Base-by-base conservation (phyloP, 2,113 vertebrate genomes). In the Python bivittatus region DNA sequence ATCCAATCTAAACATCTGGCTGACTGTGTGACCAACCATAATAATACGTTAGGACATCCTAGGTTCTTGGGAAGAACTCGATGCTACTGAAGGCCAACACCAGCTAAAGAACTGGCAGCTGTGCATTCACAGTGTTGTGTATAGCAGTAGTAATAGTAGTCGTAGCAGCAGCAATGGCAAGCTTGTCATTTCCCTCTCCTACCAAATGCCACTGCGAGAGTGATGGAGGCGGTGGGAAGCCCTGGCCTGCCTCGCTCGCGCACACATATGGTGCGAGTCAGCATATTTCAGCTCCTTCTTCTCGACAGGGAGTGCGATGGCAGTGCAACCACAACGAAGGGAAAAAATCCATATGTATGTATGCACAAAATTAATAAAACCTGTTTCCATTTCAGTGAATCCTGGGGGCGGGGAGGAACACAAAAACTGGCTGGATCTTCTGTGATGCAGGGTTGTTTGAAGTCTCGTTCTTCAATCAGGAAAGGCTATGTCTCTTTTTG, bases 341-440 rank as follows among this genome's bases (percentile, higher is more conserved):
- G 13, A 2, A 12, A 15, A 38, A 72, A 38, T 9, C 33, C 48
- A 13, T 15, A 10, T 52, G 56, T n/a, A 23, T 44, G 33, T 25
- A 1, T 88, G 54, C 6, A 27, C 23, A 42, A 83, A 93, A 91
- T 93, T 85, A 88, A 91, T 84, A 64, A 88, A 93, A 88, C 56
- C 61, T 91, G 92, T 68, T 61, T 91, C 44, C 17, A 27, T 56
- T 68, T 44, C 90, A 44, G 15, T 4, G 72, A 33, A 64, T 15
- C 68, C 54, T 1, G n/a, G 15, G 15, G 13, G 79, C 4, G 3
- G 9, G 86, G 48, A n/a, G 33, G 10, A 38, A 20, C n/a, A 52
- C 22, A 13, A 8, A 61, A 15, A 22, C 57, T 44, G 33, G 54
- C 48, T 17, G 20, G 86, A 25, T 88, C 86, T 44, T 5, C 60